These are phyloP conservation scores for Euwallacea fornicatus DNA, from an alignment of 1,140 invertebrate species.

Conservation along the genomic window DNA sequence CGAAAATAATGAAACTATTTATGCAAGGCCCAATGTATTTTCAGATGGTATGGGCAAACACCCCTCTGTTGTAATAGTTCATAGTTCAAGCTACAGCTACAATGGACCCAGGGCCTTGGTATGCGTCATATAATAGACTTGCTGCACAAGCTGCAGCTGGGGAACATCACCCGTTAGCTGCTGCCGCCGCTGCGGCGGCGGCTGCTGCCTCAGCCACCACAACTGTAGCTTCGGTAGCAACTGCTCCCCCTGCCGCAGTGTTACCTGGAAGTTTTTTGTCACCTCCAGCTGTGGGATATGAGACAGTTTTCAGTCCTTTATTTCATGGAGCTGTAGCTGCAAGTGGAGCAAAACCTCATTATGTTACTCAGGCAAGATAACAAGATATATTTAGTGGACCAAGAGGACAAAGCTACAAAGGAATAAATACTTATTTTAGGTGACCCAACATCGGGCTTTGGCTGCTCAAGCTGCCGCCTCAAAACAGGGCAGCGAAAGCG, in stretches of 20 bases:
- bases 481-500: slow-evolving; percentile 57
- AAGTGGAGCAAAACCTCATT: slow-evolving; percentile 40
- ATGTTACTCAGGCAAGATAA: slow-evolving; percentile 37
- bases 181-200: slow-evolving; percentile 57
- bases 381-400: neutral
- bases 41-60: slow-evolving; percentile 52
- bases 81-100: too few species aligned
- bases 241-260: slow-evolving; percentile 62
- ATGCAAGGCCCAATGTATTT: slow-evolving; percentile 8
- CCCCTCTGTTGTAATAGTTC: neutral
- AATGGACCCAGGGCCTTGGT: slow-evolving; percentile 82
- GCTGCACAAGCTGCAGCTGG: slow-evolving; percentile 62
- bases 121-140: slow-evolving; percentile 73
- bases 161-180: slow-evolving; percentile 66
- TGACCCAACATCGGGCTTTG: slow-evolving; percentile 57
- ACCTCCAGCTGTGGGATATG: slow-evolving; percentile 67
- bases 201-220: slow-evolving; percentile 61
- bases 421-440: slow-evolving; percentile 11
- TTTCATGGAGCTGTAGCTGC: slow-evolving; percentile 61
- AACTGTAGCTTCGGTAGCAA: slow-evolving; percentile 60
- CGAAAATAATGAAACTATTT: too few species aligned
- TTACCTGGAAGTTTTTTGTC: slow-evolving; percentile 71
- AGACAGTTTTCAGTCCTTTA: slow-evolving; percentile 70
- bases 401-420: neutral
- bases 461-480: slow-evolving; percentile 54